Evolutionary conservation across 2,888 invertebrate species (phyloP).

Genomic region (Willowsia nigromaculata): DNA sequence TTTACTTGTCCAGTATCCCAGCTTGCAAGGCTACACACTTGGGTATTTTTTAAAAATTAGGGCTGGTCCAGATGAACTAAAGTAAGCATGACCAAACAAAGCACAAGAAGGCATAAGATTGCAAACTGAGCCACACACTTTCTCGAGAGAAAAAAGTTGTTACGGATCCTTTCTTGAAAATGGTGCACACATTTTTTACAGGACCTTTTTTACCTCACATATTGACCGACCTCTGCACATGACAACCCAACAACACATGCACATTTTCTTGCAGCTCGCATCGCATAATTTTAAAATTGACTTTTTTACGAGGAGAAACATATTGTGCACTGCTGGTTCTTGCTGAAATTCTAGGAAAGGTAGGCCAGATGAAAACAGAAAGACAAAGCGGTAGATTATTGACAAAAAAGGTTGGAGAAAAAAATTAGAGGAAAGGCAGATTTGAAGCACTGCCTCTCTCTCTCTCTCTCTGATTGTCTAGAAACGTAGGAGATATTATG

Average conservation of each 20-base stretch:
- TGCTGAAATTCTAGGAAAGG: too few relatives aligned
- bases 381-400: neutral
- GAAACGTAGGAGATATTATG: too few relatives aligned
- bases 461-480: too few relatives aligned
- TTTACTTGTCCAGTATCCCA: neutral
- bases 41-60: neutral
- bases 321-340: neutral
- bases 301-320: neutral
- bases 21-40: too few relatives aligned
- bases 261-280: neutral
- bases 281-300: neutral
- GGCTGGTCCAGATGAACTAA: neutral
- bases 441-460: too few relatives aligned
- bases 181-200: neutral
- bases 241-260: neutral
- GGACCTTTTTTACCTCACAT: too few relatives aligned
- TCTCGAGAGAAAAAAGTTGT: neutral
- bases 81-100: neutral
- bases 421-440: neutral
- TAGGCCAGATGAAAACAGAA: neutral
- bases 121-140: neutral
- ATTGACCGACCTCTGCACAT: neutral
- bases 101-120: neutral
- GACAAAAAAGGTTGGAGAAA: neutral
- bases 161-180: neutral